Conservation (phyloP, 2,113 vertebrate species). For the Cinclus cinclus region DNA sequence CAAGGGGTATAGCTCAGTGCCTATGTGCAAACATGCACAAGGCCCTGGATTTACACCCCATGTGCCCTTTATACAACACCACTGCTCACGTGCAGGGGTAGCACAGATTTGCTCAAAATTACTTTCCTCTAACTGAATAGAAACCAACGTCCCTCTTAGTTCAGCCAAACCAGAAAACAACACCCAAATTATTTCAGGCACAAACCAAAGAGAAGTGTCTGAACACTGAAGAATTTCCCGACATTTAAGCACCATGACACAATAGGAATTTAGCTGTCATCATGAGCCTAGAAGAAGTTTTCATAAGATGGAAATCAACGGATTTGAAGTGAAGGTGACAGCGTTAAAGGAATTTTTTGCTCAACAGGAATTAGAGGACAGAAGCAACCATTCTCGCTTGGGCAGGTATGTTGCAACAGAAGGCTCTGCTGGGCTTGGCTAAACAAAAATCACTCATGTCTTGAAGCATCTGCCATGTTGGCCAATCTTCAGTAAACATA, state of each 20-base stretch:
- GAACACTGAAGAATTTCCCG: not conserved
- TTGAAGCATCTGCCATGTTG: constrained; percentile 31
- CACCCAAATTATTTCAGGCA: not conserved
- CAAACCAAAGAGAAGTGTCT: not conserved
- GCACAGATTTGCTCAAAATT: not conserved
- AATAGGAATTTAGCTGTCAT: not conserved
- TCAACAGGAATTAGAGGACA: not conserved
- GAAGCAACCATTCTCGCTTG: not conserved
- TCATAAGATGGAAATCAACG: not conserved
- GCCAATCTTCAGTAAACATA: constrained; percentile 22
- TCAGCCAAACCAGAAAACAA: not conserved
- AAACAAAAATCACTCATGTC: constrained; percentile 35
- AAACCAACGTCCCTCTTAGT: not conserved
- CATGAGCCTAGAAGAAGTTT: not conserved
- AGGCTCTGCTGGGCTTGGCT: constrained; percentile 60
- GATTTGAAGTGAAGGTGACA: not conserved
- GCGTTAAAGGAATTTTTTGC: not conserved
- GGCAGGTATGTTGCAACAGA: constrained; percentile 51
- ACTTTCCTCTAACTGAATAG: not conserved
- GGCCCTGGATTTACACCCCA: not conserved
- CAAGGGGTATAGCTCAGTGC: not conserved
- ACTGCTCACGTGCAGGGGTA: not conserved
- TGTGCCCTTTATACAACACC: not conserved
- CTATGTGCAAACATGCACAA: not conserved
- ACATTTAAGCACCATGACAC: not conserved